These are phyloP conservation scores for Felis chaus DNA, from an alignment of 2,113 vertebrate species.

Conservation along the genomic window DNA sequence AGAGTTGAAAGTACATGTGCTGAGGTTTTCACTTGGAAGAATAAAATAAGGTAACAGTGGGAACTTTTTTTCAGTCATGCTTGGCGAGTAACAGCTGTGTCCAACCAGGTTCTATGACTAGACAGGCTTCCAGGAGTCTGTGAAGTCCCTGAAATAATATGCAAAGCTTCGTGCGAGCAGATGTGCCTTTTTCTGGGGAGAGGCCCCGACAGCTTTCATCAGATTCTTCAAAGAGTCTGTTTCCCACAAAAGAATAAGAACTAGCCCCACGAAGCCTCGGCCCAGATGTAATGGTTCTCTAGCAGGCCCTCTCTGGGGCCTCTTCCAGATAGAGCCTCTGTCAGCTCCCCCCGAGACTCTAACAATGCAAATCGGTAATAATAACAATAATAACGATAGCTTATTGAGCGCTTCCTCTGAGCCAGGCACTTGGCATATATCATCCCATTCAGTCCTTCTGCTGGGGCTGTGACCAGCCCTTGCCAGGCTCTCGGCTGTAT, in stretches of 20 bases:
- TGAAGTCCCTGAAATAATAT: constrained; percentile 28
- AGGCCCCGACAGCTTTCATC: constrained; percentile 17
- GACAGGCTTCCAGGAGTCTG: constrained; percentile 34
- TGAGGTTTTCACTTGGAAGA: background rate
- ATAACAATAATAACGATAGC: background rate
- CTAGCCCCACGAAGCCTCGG: background rate
- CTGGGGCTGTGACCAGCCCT: background rate
- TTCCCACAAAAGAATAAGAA: constrained; percentile 25
- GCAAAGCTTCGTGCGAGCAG: constrained; percentile 28
- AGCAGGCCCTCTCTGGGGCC: background rate
- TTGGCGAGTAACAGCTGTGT: constrained; percentile 41
- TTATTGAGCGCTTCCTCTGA: background rate
- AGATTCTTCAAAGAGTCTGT: constrained; percentile 28
- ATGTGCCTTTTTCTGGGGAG: background rate
- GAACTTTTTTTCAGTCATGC: background rate
- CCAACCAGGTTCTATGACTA: background rate
- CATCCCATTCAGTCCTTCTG: background rate
- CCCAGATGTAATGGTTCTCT: background rate
- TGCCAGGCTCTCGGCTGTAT: background rate
- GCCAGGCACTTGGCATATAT: background rate
- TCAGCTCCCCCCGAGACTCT: background rate
- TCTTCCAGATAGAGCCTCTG: background rate
- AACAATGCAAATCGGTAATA: background rate
- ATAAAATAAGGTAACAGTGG: background rate
- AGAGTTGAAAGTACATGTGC: background rate